Conservation (phyloP, 2,113 vertebrate genomes). For the Catharus bicknelli region DNA sequence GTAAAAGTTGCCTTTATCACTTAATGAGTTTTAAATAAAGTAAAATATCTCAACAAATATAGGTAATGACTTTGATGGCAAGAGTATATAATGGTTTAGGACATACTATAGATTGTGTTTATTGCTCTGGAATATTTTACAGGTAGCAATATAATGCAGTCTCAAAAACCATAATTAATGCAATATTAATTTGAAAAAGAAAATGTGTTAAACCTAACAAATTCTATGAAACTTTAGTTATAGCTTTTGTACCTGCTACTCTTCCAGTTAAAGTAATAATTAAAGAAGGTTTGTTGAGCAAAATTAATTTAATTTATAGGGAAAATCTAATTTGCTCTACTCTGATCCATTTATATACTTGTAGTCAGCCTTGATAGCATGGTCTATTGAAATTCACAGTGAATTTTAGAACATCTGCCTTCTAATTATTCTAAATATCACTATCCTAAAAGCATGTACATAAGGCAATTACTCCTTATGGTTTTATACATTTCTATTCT, state of each 20-base stretch:
- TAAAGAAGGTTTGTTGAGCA: not conserved
- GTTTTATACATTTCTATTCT: not conserved
- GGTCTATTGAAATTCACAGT: not conserved
- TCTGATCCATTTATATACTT: not conserved
- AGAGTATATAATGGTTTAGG: not conserved
- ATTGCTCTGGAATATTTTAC: not conserved
- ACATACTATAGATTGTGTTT: not conserved
- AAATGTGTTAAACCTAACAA: not conserved
- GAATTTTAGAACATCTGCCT: not conserved
- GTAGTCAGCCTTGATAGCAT: not conserved
- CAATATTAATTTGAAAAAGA: not conserved
- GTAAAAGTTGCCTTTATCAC: not conserved
- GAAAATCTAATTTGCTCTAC: not conserved
- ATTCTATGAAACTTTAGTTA: not conserved
- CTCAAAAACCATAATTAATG: not conserved
- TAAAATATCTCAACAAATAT: not conserved
- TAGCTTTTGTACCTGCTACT: not conserved
- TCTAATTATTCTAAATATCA: not conserved
- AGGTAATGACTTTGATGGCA: not conserved
- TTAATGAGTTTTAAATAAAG: not conserved
- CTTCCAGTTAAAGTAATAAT: not conserved
- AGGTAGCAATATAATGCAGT: not conserved
- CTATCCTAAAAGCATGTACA: not conserved
- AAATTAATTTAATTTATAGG: not conserved
- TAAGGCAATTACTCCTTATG: not conserved